Percentiles rank a stretch among this genome's conserved stretches.
Evolutionary conservation across 2,888 invertebrate species (phyloP).

Genomic region (Sinodicranocentrus sp.): DNA sequence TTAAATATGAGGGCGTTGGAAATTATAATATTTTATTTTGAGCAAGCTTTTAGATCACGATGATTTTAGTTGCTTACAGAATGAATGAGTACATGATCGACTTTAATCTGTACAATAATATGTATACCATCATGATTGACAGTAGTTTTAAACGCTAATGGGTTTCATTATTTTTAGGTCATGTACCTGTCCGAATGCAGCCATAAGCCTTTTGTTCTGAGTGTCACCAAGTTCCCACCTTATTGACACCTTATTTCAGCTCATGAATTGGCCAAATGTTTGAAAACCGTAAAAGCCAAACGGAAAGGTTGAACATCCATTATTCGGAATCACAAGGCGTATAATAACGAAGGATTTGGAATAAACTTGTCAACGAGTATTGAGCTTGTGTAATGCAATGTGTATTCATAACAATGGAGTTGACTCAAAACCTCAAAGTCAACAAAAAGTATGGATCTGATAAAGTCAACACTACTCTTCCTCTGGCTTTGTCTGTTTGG

Average conservation of each 20-base stretch:
- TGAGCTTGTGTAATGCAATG: too few relatives aligned
- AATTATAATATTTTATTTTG: neutral
- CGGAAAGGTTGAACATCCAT: too few relatives aligned
- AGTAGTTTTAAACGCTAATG: conserved; percentile 18
- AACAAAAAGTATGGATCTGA: too few relatives aligned
- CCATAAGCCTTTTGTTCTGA: conserved; percentile 35
- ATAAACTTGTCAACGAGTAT: too few relatives aligned
- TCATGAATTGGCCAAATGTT: neutral
- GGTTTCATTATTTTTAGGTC: neutral
- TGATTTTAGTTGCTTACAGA: neutral
- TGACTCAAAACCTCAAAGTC: too few relatives aligned
- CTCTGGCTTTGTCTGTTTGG: too few relatives aligned
- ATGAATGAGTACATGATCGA: conserved; percentile 11
- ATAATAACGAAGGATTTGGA: too few relatives aligned
- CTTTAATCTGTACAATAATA: too few relatives aligned
- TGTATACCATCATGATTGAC: conserved; percentile 21
- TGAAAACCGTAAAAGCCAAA: too few relatives aligned
- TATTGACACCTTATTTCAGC: conserved; percentile 43
- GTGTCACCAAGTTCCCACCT: conserved; percentile 53
- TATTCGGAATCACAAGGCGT: neutral
- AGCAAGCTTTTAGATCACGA: neutral
- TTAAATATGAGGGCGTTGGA: too few relatives aligned
- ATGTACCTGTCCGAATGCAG: conserved; percentile 41
- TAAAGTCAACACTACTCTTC: too few relatives aligned
- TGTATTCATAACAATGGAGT: too few relatives aligned